Base-by-base conservation (phyloP, 1,140 invertebrate genomes). In the Platorchestia sp. region DNA sequence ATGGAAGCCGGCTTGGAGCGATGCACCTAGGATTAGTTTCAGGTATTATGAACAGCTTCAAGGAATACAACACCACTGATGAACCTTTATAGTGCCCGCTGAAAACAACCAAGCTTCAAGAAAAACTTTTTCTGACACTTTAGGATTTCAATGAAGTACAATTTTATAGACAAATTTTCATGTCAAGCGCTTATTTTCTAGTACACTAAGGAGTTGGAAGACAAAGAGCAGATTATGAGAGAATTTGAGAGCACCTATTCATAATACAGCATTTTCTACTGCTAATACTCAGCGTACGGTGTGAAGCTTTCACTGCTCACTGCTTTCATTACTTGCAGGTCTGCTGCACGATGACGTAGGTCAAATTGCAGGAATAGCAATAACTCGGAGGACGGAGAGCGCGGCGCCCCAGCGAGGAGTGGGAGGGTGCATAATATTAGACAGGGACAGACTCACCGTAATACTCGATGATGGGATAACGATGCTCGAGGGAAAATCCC, bases 371-470 rank as follows among this genome's bases (percentile, higher is more conserved):
- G 59, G 27, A 75, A 75, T 75, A 75, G 59, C 59, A 75, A 75
- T 75, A 75, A 75, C 59, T 75, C 36, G 59, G 47, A 75, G 59
- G 59, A 75, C 59, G 14, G 59, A 22, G 14, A 75, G 59, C 3
- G 59, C 10, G 27, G 27, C 59, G 59, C 59, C 59, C 59, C 59
- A 75, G 14, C 1, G 59, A 75, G 59, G 59, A 75, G 87, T 14
- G 87, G 87, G 87, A 89, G 87, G 87, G 87, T 89, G 87, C 87
- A 89, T 89, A 75, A 89, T 89, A 89, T 89, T 89, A 89, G n/a
- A 42, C 43, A 89, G 87, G 87, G 87, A 89, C 87, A 41, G 41
- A 41, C 87, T 89, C 87, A 7, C 87, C 87, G 87, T 89, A 41
- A 89, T 44, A 41, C 87, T 44, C 87, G 87, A 89, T 89, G 87